Evolutionary conservation across 2,888 invertebrate species (phyloP), one percentile per base, ranked within the genome.

Genomic region (Melikaiella ostensackeni): DNA sequence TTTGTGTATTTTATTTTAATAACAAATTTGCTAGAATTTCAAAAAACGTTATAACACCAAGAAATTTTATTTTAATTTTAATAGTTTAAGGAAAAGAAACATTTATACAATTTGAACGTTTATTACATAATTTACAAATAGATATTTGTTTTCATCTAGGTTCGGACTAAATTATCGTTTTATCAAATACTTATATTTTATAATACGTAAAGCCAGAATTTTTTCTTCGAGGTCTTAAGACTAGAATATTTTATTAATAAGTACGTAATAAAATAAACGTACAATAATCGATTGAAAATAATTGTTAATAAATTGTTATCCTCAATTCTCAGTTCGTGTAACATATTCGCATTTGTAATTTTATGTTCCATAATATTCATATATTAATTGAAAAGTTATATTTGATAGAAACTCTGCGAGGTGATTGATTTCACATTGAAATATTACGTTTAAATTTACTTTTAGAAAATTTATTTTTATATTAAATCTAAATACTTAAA

Each of bases 111-210:
- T 70, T 33, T 27, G 27, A 77, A 46, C 55, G 9, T 77, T 75
- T 66, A 46, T 57, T 19, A 73, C 66, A 70, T 70, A 70, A 55
- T 70, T 70, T 70, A 70, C 70, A 70, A 70, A 55, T 70, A 70
- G 70, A 70, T 70, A 70, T 33, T 70, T 27, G 42, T 70, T 70
- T 70, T 33, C n/a, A 21, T 33, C 70, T 70, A 70, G 30, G n/a
- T 70, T 70, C 50, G 70, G 50, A 70, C 70, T 70, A 70, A 46
- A 8, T 46, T 46, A 27, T 27, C 30, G 30, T 33, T 2, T 70
- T 46, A 66, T 55, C 21, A 21, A 21, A 11, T 55, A 55, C 11
- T 55, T 55, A 55, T 55, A 55, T 55, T 19, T 50, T 16, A 27
- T 59, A 57, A 57, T 50, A 70, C 27, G 46, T 30, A 30, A 16